Base-by-base conservation (phyloP, 2,797 vertebrate species). In the Pangasius larnaudii region DNA sequence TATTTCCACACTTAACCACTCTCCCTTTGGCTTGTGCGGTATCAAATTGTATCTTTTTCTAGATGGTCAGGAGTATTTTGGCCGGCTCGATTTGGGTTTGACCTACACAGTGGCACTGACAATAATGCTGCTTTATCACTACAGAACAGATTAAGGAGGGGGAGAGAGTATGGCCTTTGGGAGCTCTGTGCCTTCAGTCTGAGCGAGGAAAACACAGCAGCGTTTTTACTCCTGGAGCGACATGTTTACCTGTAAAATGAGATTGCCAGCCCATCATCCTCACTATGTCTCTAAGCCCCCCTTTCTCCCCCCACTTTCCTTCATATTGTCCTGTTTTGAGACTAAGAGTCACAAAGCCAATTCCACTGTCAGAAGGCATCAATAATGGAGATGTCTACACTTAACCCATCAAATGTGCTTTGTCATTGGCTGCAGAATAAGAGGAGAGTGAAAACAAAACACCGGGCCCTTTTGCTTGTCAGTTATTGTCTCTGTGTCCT, bases 211-310 rank as follows among this genome's bases (percentile, higher is more conserved):
- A 71, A 27, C 74, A 80, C 30, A 24, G 53, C 27, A 42, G 30
- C 5, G 8, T 59, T 59, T 58, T 84, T 53, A 81, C 51, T 79
- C 81, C 85, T 74, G 65, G 86, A 89, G 74, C 79, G 65, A 79
- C 86, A 87, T 87, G 82, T 87, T 87, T 87, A 85, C 85, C 85
- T 80, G 85, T 87, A 69, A 89, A 89, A 87, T 85, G 75, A 72
- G 88, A 89, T 85, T 89, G 80, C 80, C 18, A 71, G 51, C 51
- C 80, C 69, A 71, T 87, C 81, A 85, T 22, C 75, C 42, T 77
- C 24, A 78, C 27, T 19, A 13, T 6, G 27, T 30, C 24, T 33
- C 33, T 51, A 49, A 9, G 65, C 33, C 11, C 75, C 33, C 24
- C 79, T n/a, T 27, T 18, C n/a, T 36, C n/a, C 30, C 30, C 30